Base-by-base conservation (phyloP, 2,113 vertebrate genomes). In the Panthera leo region DNA sequence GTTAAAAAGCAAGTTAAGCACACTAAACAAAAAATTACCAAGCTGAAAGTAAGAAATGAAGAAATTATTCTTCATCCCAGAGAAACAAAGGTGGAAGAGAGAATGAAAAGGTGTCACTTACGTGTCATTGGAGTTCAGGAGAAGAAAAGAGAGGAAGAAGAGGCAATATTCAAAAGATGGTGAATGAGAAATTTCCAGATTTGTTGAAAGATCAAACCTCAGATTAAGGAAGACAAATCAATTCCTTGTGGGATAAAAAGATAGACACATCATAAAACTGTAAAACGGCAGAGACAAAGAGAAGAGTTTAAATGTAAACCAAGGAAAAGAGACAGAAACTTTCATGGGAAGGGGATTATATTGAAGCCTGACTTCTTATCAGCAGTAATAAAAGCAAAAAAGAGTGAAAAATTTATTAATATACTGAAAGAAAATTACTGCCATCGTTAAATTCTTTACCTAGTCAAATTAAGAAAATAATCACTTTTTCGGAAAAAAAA, bases 391-490 rank as follows among this genome's bases (percentile, higher is more conserved):
- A 86, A 78, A 92, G 21, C 11, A 96, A 71, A 61, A 55, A 68
- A 27, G 27, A 45, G 0, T 19, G 25, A 15, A 75, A 15, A 31
- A 79, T 76, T 70, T 86, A 51, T 82, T 6, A 51, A 19, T n/a
- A 27, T 73, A 27, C 18, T 76, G 11, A 76, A 58, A 85, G 13
- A 5, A 93, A 88, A 94, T 89, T 45, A 67, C 39, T 83, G 39
- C 61, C 34, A 65, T 55, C 55, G 36, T 86, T n/a, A 29, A 91
- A 86, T 78, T 73, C 12, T 53, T 31, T 58, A 42, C 18, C 53
- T 39, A 34, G 21, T 71, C 42, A 96, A 83, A 92, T 90, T 82
- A 89, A 97, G 34, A 92, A 94, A 93, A 91, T 88, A 31, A 84
- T 86, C 39, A 88, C 2, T 34, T 76, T 92, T 92, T 71, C 27